Evolutionary conservation across 1,140 invertebrate genomes (phyloP), one percentile per base, ranked within the genome.

Genomic region (Meloidogyne hapla): DNA sequence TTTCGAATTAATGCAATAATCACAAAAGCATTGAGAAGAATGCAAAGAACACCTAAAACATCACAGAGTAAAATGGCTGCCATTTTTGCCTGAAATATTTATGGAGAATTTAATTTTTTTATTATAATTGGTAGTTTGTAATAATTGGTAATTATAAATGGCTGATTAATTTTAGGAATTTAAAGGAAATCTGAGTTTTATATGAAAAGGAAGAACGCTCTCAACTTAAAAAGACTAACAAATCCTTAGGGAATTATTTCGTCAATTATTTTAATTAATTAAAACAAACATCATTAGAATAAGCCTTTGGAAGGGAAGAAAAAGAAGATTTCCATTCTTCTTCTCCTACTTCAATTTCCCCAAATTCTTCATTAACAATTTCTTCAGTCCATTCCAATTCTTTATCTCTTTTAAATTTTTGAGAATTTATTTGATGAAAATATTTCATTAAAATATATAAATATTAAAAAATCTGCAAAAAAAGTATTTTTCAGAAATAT

Each of bases 21-120:
- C 10, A 85, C 84, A 61, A 85, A 85, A 13, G 81, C 64, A 64
- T 85, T 85, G 45, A 86, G 66, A 61, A 85, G 42, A 62, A 85
- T 76, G 28, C 80, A 85, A 15, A 86, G 73, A 40, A 77, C 81
- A 40, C 84, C 84, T 18, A 85, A 74, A 48, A 83, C 64, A 72
- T 84, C 77, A 68, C 84, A 86, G 12, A 85, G 28, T 13, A 80
- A n/a, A 1, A 78, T 75, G 9, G 78, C 75, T 40, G 77, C 77
- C 77, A 80, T 70, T 71, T 78, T 78, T 38, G 69, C 67, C 77
- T 78, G 9, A 28, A 78, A 23, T 56, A 15, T 65, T n/a, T 72
- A 42, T 66, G 2, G 9, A 70, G 18, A 26, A 70, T 28, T 48
- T 8, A 65, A 2, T 67, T 42, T 66, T n/a, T 3, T 66, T 33